phyloP scores from a whole-genome alignment of 2,797 vertebrate species.

The Enteromius mattozi region DNA sequence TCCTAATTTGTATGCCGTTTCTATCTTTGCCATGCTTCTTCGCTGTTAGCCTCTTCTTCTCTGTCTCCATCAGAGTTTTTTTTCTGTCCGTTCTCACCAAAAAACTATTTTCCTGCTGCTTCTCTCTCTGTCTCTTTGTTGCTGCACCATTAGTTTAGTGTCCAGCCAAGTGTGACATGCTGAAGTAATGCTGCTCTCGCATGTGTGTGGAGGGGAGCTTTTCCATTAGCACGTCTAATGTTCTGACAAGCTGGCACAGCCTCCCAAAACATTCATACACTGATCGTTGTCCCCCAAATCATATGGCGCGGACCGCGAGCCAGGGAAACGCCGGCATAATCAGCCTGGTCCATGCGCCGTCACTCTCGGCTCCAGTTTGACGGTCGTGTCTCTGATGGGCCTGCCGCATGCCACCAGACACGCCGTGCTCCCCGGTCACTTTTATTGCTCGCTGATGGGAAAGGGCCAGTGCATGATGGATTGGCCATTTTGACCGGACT shows the following conservation, averaged over 20 bases:
- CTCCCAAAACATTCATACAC: constrained; percentile 90
- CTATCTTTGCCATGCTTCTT: constrained; percentile 42
- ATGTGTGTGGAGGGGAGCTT: constrained; percentile 77
- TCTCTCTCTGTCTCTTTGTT: constrained; percentile 71
- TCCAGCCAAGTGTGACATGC: constrained; percentile 96
- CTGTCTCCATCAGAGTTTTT: constrained; percentile 58
- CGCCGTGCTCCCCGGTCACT: constrained; percentile 33
- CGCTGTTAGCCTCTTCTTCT: constrained; percentile 48
- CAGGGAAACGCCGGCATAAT: constrained; percentile 86
- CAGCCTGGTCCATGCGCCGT: constrained; percentile 89
- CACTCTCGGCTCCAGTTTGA: constrained; percentile 72
- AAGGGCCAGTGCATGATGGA: constrained; percentile 50
- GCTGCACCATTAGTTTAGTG: constrained; percentile 97
- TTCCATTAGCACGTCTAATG: constrained; percentile 93
- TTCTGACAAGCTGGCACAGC: constrained; percentile 90
- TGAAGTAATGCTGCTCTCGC: constrained; percentile 86
- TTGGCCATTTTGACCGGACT: constrained; percentile 45
- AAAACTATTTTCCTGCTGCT: constrained; percentile 70
- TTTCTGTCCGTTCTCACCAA: constrained; percentile 76
- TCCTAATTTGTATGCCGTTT: constrained; percentile 72
- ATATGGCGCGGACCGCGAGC: constrained; percentile 84
- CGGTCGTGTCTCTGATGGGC: constrained; percentile 64
- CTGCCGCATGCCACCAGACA: constrained; percentile 78
- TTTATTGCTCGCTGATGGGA: constrained; percentile 36
- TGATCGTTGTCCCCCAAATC: constrained; percentile 89